These are phyloP conservation scores for Pardalotus punctatus DNA, from an alignment of 2,113 vertebrate species.

Conservation along the genomic window DNA sequence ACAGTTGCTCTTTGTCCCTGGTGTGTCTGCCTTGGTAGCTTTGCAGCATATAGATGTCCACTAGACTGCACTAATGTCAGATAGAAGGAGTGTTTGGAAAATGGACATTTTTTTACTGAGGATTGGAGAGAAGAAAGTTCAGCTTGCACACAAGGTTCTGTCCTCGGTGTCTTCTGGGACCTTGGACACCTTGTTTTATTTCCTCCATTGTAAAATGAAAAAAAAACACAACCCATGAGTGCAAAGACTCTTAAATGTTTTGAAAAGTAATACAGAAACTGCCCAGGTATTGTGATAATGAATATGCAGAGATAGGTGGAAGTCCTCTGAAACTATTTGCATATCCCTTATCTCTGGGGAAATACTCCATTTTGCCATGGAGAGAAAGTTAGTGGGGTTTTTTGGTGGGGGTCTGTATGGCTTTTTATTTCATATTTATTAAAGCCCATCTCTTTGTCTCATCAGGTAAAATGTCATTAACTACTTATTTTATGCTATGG, in stretches of 20 bases:
- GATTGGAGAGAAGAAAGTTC: background rate
- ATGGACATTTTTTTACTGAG: background rate
- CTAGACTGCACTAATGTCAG: background rate
- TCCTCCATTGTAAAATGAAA: background rate
- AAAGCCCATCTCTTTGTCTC: background rate
- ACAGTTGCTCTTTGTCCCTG: background rate
- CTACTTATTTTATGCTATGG: background rate
- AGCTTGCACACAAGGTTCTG: background rate
- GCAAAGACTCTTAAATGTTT: background rate
- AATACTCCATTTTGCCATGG: background rate
- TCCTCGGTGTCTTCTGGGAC: background rate
- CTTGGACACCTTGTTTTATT: background rate
- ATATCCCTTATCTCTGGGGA: background rate
- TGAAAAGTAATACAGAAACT: background rate
- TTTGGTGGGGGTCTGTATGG: background rate
- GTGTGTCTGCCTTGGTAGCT: background rate
- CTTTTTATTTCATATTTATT: background rate
- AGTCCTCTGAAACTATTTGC: background rate
- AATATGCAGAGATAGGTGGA: background rate
- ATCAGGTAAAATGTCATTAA: background rate
- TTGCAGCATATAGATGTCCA: background rate
- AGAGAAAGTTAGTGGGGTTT: background rate
- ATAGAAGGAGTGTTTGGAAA: background rate
- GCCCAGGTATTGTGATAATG: background rate
- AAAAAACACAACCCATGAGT: fast-evolving